Evolutionary conservation across 2,888 invertebrate genomes (phyloP).

Genomic region (Lochmaea crataegi): DNA sequence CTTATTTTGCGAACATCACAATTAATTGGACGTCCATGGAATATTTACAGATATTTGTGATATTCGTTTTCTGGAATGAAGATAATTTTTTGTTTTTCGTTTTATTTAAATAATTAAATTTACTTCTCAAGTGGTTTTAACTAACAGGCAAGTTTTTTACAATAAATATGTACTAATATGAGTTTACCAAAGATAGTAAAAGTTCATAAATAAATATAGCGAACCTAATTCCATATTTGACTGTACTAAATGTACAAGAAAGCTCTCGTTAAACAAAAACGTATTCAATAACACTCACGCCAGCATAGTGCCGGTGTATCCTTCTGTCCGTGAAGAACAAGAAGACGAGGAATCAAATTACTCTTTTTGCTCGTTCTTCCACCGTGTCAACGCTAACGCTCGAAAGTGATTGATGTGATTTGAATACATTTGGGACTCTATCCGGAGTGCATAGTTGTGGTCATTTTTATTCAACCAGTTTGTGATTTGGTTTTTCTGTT

Average conservation of each 20-base stretch:
- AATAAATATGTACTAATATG: too few species aligned
- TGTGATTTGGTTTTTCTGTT: slow-evolving; percentile 6
- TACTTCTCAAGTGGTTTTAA: too few species aligned
- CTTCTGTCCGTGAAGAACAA: slow-evolving; percentile 7
- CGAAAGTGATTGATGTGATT: slow-evolving; percentile 14
- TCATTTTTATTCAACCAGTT: not conserved
- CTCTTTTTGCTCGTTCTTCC: not conserved
- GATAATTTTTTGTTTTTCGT: too few species aligned
- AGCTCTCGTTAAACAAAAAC: slow-evolving; percentile 22
- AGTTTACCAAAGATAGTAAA: not conserved
- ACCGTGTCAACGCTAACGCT: not conserved
- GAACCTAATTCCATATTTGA: slow-evolving; percentile 3
- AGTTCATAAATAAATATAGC: not conserved
- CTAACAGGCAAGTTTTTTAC: too few species aligned
- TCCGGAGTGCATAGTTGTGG: not conserved
- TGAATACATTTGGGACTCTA: not conserved
- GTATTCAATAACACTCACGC: slow-evolving; percentile 15
- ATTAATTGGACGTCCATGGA: too few species aligned
- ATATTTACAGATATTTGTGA: too few species aligned
- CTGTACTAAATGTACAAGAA: slow-evolving; percentile 18
- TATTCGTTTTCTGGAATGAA: too few species aligned
- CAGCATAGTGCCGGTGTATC: not conserved
- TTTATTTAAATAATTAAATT: too few species aligned
- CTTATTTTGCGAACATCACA: too few species aligned
- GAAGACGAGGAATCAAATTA: slow-evolving; percentile 9